A percentile compares a stretch with the other conserved stretches of the same genome.
These are phyloP conservation scores for Megalops atlanticus DNA, from an alignment of 2,113 vertebrate genomes.

Conservation along the genomic window DNA sequence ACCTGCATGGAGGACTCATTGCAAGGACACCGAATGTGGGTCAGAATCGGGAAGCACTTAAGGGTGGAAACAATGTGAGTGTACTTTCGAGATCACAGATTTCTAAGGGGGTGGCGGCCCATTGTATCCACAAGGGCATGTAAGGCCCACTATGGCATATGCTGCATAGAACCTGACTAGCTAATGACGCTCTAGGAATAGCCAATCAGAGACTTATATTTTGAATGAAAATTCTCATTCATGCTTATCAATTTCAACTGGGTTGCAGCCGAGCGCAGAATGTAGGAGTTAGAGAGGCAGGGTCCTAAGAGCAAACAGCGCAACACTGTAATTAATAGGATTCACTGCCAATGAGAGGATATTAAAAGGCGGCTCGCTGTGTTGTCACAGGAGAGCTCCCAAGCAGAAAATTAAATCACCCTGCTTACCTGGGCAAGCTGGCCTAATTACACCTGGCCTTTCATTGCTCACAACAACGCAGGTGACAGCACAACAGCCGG, in stretches of 20 bases:
- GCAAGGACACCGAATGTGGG: background rate
- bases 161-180: background rate
- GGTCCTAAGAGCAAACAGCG: background rate
- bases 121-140: background rate
- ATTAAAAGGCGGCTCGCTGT: background rate
- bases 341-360: background rate
- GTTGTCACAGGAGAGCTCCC: background rate
- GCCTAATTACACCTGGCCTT: background rate
- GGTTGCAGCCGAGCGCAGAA: background rate
- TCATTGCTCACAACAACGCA: background rate
- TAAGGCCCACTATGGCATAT: background rate
- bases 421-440: background rate
- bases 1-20: background rate
- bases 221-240: background rate
- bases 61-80: background rate
- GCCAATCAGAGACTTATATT: background rate
- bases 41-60: background rate
- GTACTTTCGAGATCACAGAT: slow-evolving; percentile 4
- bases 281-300: too few species aligned
- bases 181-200: background rate
- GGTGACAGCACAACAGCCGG: background rate
- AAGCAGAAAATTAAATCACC: background rate
- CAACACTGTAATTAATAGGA: too few species aligned
- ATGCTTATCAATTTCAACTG: background rate
- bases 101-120: background rate